Evolutionary conservation across 1,140 invertebrate species (phyloP), one percentile per base, ranked within the genome.

Genomic region (Hylaeus anthracinus): DNA sequence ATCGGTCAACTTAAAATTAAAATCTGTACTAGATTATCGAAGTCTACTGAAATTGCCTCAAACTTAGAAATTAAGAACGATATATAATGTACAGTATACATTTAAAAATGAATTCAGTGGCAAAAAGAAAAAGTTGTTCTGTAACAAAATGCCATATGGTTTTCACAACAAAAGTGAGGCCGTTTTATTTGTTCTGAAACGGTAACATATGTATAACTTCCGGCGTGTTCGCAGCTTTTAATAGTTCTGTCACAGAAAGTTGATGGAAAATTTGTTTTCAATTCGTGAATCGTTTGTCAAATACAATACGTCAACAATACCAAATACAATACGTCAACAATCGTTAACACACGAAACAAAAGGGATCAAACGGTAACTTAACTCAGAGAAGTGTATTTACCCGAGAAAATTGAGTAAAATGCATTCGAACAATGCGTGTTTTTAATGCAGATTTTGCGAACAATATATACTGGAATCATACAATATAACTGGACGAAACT

Each of bases 191-290:
- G 45, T 37, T 74, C 64, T 5, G 14, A 8, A 64, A 9, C 10
- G 15, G n/a, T 48, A 10, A 4, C 26, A 6, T 8, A 26, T 26
- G 26, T 26, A 3, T 9, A 51, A 51, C 15, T 2, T 53, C 9
- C 39, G 39, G 6, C 1, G 48, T 55, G 43, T 43, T 12, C 39
- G 61, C 37, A 14, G 48, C 43, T 65, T 74, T 66, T 53, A 43
- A 65, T 66, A 43, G 61, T 37, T 43, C 15, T 53, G 61, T 74
- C 48, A 66, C 48, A 15, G 48, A 2, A 10, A 37, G 72, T 43
- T 65, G 39, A 65, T 53, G 61, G 51, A n/a, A 65, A 74, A 74
- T 65, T n/a, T 53, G 60, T 39, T 74, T 74, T 66, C 72, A 41
- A 74, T 74, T 64, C 51, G 10, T 48, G 48, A 66, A 12, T 66